Base-by-base conservation (phyloP, 2,888 invertebrate species). In the Poecilobothrus nobilitatus region DNA sequence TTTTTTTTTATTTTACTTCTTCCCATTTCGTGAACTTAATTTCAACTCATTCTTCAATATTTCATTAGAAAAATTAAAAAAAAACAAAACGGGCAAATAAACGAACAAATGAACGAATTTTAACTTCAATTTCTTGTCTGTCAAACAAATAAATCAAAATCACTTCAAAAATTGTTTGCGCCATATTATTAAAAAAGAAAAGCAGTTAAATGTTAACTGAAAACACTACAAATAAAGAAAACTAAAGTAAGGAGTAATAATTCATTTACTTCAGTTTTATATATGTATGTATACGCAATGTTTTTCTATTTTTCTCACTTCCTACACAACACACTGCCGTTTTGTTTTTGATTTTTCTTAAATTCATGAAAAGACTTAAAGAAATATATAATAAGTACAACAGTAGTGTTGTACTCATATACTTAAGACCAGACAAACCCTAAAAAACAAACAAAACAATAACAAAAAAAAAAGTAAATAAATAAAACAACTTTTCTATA, bases 81-180 rank as follows among this genome's bases (percentile, higher is more conserved):
- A 12, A 53, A 53, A n/a, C 7, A 53, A 18, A 53, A 53, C 1
- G 1, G 2, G 9, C 15, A 12, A 9, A 12, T 41, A 5, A 27
- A 27, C 27, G 27, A 27, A 5, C 27, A 27, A 27, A 27, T 27
- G 27, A 27, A 27, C 27, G 27, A 27, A 27, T 27, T 27, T 27
- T 53, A 18, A 53, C 53, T 53, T 53, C 53, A 12, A 53, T 53
- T 53, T 6, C 53, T 27, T 53, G 53, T 53, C 53, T 53, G 15
- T 53, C n/a, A 53, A 53, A n/a, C 15, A 53, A 53, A 53, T 53
- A 53, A 53, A 53, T 53, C 53, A 53, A 53, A 53, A 53, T 15
- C 15, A n/a, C 18, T 15, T 53, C 2, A 12, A 18, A 15, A 27
- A 5, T 27, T 27, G 27, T 27, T 27, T 27, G 27, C 27, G 27